Base-by-base conservation (phyloP, 2,113 vertebrate species). In the Coptodon bakossiorum region DNA sequence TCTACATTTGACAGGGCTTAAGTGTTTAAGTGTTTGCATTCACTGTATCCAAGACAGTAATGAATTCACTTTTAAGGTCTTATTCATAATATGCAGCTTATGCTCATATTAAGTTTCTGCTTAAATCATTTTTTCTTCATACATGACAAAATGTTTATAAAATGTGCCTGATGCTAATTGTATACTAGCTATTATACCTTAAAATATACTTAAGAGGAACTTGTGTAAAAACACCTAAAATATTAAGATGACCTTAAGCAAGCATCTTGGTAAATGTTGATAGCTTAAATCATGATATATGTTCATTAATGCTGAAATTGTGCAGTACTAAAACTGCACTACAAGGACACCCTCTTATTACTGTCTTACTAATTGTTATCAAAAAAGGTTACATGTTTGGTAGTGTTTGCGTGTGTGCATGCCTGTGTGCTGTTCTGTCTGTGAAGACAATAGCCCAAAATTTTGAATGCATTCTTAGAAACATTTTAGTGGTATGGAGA, bases 1-100 rank as follows among this genome's bases (percentile, higher is more conserved):
- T 76, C 61, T 90, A 45, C 22, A 52, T 45, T 45, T 83, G 88
- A 81, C 57, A 85, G 84, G 63, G 38, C 50, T 93, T 85, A 80
- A 40, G 19, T 27, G 31, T 38, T 66, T 66, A 66, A 66, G 61
- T 36, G 61, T 54, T 54, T 82, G 40, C 17, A 48, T 48, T 34
- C 43, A 34, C 19, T 82, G 24, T 50, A 82, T 50, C 29, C 40
- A 50, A 22, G 57, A 36, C 6, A 50, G 57, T 22, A 66, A 43
- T 14, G 8, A 66, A 83, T 88, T 85, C 29, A 10, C 79, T 68
- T 81, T 73, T 22, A 79, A 54, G 38, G 50, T 52, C 7, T 43
- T 78, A 38, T 36, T 83, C 50, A 79, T 66, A 59, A 24, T 57
- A 86, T 53, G 19, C 79, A 63, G 61, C 17, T 81, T 61, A 45